Conservation (phyloP, 2,113 vertebrate species). For the Psettodes erumei region DNA sequence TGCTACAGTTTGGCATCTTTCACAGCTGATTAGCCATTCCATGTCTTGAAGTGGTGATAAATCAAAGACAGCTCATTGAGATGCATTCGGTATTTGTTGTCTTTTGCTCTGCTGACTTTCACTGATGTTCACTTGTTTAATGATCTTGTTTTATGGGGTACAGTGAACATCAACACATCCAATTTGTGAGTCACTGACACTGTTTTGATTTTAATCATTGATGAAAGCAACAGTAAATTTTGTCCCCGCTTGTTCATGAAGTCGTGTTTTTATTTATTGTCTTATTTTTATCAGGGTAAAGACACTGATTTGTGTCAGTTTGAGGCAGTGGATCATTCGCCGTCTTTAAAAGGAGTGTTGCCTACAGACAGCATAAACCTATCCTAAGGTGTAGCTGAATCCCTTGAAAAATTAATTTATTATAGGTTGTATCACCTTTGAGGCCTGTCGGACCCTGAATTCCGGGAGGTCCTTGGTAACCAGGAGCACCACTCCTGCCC, state of each 20-base stretch:
- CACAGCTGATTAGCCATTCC: slow-evolving; percentile 58
- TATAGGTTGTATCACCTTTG: slow-evolving; percentile 78
- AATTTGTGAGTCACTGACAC: slow-evolving; percentile 57
- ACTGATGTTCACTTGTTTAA: slow-evolving; percentile 63
- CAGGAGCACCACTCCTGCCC: slow-evolving; percentile 76
- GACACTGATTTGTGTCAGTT: slow-evolving; percentile 3
- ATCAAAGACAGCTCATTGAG: slow-evolving; percentile 52
- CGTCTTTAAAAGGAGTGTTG: not conserved
- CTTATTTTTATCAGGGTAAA: slow-evolving; percentile 33
- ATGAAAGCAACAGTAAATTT: slow-evolving; percentile 59
- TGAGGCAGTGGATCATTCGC: not conserved
- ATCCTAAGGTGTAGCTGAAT: not conserved
- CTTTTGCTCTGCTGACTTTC: slow-evolving; percentile 64
- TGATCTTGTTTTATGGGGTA: slow-evolving; percentile 65
- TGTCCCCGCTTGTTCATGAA: slow-evolving; percentile 17
- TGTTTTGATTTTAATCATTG: slow-evolving; percentile 66
- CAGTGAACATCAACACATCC: slow-evolving; percentile 56
- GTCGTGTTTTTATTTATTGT: slow-evolving; percentile 42
- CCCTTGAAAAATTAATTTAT: not conserved
- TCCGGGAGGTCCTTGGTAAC: slow-evolving; percentile 82
- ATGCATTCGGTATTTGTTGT: slow-evolving; percentile 52
- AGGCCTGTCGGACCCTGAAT: slow-evolving; percentile 77
- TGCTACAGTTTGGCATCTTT: slow-evolving; percentile 50
- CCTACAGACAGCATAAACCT: not conserved
- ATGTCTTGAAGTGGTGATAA: slow-evolving; percentile 55